These are phyloP conservation scores for Mesitornis unicolor DNA, from an alignment of 2,113 vertebrate genomes.

Conservation along the genomic window DNA sequence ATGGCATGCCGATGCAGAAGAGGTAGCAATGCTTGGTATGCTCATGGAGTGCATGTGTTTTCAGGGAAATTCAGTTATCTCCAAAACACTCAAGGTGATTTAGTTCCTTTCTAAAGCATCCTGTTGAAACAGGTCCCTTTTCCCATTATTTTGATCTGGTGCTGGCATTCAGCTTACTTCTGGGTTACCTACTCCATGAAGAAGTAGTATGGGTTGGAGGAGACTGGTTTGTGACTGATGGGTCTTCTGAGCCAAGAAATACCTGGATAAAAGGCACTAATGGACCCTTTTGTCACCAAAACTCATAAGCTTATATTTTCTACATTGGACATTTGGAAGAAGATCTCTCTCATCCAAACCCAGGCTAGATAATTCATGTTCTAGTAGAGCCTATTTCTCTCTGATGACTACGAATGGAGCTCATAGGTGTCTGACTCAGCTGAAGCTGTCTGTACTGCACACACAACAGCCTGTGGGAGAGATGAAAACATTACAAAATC, in stretches of 20 bases:
- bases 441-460: neutral
- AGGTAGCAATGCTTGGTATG: too few relatives aligned
- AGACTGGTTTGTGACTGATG: neutral
- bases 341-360: neutral
- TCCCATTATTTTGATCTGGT: neutral
- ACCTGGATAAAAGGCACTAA: neutral
- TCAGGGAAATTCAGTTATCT: too few relatives aligned
- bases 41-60: too few relatives aligned
- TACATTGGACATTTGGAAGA: neutral
- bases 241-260: neutral
- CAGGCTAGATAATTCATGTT: neutral
- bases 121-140: neutral
- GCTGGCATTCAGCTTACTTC: neutral
- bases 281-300: neutral
- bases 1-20: too few relatives aligned
- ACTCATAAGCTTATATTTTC: rapidly evolving
- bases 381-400: neutral
- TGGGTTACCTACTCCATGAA: neutral
- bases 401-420: neutral
- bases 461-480: neutral
- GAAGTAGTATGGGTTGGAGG: neutral
- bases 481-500: neutral
- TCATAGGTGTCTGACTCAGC: neutral
- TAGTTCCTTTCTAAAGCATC: neutral
- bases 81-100: too few relatives aligned